Evolutionary conservation across 1,140 invertebrate genomes (phyloP).

Genomic region (Bicyclus anynana): DNA sequence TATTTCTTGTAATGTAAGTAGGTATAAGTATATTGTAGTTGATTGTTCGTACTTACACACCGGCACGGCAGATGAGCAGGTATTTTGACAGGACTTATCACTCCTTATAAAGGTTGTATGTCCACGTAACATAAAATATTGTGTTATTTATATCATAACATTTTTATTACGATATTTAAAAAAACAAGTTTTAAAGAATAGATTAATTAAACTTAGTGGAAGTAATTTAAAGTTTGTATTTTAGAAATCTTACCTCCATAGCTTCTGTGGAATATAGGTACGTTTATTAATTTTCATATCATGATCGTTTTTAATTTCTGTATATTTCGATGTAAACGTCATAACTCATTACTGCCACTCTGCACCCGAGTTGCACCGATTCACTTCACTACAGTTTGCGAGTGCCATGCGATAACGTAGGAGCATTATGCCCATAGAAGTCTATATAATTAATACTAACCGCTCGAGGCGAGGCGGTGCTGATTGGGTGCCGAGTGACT

Average conservation of each 20-base stretch:
- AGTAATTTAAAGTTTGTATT: constrained; percentile 61
- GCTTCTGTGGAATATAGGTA: constrained; percentile 12
- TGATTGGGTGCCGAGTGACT: no score
- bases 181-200: constrained; percentile 54
- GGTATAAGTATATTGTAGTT: constrained; percentile 32
- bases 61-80: not conserved
- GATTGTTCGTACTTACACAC: no score
- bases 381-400: no score
- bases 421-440: no score
- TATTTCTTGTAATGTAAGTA: not conserved
- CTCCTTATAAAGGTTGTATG: constrained; percentile 73
- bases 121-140: constrained; percentile 66
- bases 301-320: not conserved
- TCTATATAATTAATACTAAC: no score
- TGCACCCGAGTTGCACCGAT: no score
- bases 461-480: no score
- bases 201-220: constrained; percentile 56
- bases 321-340: constrained; percentile 2
- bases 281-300: not conserved
- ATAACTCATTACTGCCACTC: no score
- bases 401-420: no score
- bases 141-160: constrained; percentile 69
- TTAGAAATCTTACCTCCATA: constrained; percentile 47
- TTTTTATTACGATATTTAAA: constrained; percentile 66
- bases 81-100: constrained; percentile 25